phyloP scores from a whole-genome alignment of 2,888 invertebrate genomes.

The Cynaeus angustus region DNA sequence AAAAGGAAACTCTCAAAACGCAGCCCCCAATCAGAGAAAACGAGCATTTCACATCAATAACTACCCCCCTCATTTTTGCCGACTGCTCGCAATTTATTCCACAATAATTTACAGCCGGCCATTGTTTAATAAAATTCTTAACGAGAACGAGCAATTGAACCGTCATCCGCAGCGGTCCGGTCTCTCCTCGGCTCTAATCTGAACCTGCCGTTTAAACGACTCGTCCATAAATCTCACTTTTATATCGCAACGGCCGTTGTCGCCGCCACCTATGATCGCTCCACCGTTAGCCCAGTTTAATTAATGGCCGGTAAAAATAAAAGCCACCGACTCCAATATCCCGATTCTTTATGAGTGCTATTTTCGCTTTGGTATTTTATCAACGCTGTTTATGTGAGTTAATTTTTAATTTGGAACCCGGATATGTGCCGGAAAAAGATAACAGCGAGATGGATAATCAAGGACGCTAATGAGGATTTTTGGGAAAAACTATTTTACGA shows the following conservation, averaged over 20 bases:
- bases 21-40: conserved; percentile 8
- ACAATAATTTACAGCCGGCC: conserved; percentile 51
- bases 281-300: conserved; percentile 63
- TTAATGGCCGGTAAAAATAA: conserved; percentile 66
- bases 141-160: conserved; percentile 53
- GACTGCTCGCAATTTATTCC: conserved; percentile 27
- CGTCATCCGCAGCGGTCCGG: conserved; percentile 54
- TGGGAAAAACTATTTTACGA: conserved; percentile 6
- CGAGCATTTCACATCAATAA: conserved; percentile 19
- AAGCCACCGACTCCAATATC: conserved; percentile 59
- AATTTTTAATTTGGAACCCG: conserved; percentile 40
- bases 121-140: conserved; percentile 57
- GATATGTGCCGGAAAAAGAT: background rate
- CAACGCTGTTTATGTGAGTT: conserved; percentile 33
- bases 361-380: conserved; percentile 35
- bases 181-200: conserved; percentile 47
- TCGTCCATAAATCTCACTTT: conserved; percentile 65
- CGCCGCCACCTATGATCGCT: conserved; percentile 65
- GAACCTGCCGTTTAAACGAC: conserved; percentile 55
- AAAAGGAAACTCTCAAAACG: conserved; percentile 23
- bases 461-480: conserved; percentile 5
- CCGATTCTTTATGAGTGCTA: conserved; percentile 45
- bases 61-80: conserved; percentile 17
- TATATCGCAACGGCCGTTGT: conserved; percentile 65
- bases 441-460: background rate